A percentile compares a stretch with the other conserved stretches of the same genome.
Evolutionary conservation across 2,888 invertebrate species (phyloP).

Genomic region (Actias luna): DNA sequence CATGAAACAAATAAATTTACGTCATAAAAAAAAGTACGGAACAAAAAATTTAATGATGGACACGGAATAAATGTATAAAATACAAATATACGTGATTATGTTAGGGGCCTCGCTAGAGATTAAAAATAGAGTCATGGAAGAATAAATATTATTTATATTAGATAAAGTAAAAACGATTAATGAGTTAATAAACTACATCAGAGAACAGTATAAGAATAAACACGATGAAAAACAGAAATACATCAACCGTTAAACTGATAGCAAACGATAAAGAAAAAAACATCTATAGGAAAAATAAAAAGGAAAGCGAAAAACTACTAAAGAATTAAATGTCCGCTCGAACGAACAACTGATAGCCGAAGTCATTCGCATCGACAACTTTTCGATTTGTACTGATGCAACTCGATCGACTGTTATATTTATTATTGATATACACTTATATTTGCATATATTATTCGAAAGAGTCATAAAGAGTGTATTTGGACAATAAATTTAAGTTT

Average conservation of each 20-base stretch:
- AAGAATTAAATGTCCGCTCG: slow-evolving; percentile 48
- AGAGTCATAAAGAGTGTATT: no score
- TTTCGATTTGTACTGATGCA: slow-evolving; percentile 51
- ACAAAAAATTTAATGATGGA: no score
- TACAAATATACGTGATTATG: no score
- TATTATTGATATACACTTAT: not conserved
- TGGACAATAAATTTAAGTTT: no score
- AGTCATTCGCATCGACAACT: slow-evolving; percentile 41
- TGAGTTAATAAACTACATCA: not conserved
- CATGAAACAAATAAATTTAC: no score
- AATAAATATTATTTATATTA: no score
- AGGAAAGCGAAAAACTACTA: slow-evolving; percentile 32
- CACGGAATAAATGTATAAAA: no score
- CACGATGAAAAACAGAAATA: slow-evolving; percentile 8
- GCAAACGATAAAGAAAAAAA: slow-evolving; percentile 19
- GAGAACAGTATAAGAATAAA: not conserved
- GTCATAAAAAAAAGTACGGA: no score
- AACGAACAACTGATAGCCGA: slow-evolving; percentile 38
- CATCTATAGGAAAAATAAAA: slow-evolving; percentile 13
- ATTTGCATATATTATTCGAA: not conserved
- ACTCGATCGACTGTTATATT: slow-evolving; percentile 22
- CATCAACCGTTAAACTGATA: slow-evolving; percentile 25
- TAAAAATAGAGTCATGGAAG: no score
- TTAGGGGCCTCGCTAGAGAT: no score
- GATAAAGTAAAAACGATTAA: no score